These are phyloP conservation scores for Phalanger gymnotis DNA, from an alignment of 2,797 vertebrate genomes.

Conservation along the genomic window DNA sequence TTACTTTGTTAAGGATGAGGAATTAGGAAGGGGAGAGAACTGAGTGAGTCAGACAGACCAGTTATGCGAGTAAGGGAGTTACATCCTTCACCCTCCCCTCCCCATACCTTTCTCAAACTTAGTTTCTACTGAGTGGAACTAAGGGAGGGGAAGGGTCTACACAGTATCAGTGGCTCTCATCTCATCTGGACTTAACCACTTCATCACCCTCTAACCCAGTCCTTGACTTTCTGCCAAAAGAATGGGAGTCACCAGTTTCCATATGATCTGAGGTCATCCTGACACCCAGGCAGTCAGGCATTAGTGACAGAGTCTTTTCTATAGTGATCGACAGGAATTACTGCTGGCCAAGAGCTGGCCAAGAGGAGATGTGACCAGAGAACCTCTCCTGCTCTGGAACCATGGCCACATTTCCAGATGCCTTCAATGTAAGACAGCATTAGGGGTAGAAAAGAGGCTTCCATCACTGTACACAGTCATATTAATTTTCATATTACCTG, in stretches of 20 bases:
- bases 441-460: background rate
- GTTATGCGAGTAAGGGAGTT: constrained; percentile 40
- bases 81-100: background rate
- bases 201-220: background rate
- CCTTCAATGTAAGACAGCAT: background rate
- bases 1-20: background rate
- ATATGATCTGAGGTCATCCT: background rate
- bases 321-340: background rate
- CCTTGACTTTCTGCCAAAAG: rapidly evolving
- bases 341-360: background rate
- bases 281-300: background rate
- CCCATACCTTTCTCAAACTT: background rate
- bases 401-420: background rate
- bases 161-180: background rate
- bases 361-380: background rate
- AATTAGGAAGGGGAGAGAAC: background rate
- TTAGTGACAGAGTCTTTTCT: background rate
- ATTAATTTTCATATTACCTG: background rate
- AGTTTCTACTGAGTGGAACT: background rate
- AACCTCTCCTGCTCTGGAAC: background rate
- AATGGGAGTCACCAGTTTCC: background rate
- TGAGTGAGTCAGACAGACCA: background rate
- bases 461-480: background rate
- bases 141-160: background rate
- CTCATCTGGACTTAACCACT: background rate